Conservation (phyloP, 2,797 vertebrate genomes). For the Cyprinella venusta region DNA sequence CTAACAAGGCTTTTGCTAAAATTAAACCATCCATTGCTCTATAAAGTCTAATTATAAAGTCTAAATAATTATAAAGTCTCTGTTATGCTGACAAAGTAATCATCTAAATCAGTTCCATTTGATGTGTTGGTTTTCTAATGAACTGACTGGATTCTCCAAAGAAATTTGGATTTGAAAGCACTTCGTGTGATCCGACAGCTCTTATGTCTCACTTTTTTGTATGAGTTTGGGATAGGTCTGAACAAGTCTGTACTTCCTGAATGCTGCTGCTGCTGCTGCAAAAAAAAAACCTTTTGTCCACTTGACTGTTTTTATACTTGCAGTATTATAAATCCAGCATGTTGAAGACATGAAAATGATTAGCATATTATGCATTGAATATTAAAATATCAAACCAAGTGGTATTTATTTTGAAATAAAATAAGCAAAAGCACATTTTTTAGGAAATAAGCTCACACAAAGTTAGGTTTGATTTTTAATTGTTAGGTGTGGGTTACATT, state of each 20-base stretch:
- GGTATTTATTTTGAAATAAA: not conserved
- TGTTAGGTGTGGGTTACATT: no score
- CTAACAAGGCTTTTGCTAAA: not conserved
- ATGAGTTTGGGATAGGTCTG: slow-evolving; percentile 42
- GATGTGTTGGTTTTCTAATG: not conserved
- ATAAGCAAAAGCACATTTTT: no score
- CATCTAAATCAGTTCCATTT: not conserved
- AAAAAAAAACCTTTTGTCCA: not conserved
- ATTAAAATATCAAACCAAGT: not conserved
- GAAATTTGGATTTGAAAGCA: slow-evolving; percentile 9
- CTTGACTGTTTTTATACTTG: not conserved
- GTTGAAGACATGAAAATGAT: not conserved
- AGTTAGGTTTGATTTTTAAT: no score
- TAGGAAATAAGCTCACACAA: no score
- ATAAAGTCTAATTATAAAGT: not conserved
- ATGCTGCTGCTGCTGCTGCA: no score
- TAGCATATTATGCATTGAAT: not conserved
- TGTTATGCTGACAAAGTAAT: not conserved
- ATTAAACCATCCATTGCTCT: not conserved
- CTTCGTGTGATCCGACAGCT: not conserved
- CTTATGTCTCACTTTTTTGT: slow-evolving; percentile 1
- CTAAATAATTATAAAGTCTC: no score
- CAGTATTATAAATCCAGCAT: not conserved
- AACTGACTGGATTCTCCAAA: not conserved
- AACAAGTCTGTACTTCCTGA: slow-evolving; percentile 44